Percentiles rank a stretch among this genome's conserved stretches.
Evolutionary conservation across 2,113 vertebrate species (phyloP).

Genomic region (Saimiri boliviensis): DNA sequence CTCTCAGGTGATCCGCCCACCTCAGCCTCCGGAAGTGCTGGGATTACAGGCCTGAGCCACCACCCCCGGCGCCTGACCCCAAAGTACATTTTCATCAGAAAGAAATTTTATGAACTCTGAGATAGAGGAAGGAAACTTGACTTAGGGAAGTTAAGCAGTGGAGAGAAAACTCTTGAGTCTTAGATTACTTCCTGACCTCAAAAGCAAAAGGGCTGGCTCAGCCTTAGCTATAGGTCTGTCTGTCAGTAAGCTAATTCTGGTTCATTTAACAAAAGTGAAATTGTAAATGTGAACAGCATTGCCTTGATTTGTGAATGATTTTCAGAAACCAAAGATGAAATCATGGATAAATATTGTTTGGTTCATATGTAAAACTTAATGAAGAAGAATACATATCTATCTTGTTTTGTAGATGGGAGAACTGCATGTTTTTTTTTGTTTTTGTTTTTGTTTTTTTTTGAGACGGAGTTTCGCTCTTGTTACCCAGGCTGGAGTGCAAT

Average conservation of each 20-base stretch:
- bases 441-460: too few relatives aligned
- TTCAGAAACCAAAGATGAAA: neutral
- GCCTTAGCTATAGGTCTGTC: conserved; percentile 35
- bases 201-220: conserved; percentile 76
- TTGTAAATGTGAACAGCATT: neutral
- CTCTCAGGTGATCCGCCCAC: too few relatives aligned
- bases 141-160: conserved; percentile 17
- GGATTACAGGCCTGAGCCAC: too few relatives aligned
- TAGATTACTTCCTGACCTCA: conserved; percentile 78
- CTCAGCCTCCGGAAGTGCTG: too few relatives aligned
- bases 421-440: too few relatives aligned
- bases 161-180: conserved; percentile 61
- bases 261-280: conserved; percentile 3
- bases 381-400: neutral
- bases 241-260: conserved; percentile 54
- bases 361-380: neutral
- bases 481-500: too few relatives aligned
- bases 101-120: neutral
- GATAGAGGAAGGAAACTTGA: conserved; percentile 56
- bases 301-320: neutral
- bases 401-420: neutral
- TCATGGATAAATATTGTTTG: neutral
- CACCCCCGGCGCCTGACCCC: too few relatives aligned
- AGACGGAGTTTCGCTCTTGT: too few relatives aligned
- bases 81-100: neutral